Base-by-base conservation (phyloP, 2,888 invertebrate genomes). In the Archips xylosteana region DNA sequence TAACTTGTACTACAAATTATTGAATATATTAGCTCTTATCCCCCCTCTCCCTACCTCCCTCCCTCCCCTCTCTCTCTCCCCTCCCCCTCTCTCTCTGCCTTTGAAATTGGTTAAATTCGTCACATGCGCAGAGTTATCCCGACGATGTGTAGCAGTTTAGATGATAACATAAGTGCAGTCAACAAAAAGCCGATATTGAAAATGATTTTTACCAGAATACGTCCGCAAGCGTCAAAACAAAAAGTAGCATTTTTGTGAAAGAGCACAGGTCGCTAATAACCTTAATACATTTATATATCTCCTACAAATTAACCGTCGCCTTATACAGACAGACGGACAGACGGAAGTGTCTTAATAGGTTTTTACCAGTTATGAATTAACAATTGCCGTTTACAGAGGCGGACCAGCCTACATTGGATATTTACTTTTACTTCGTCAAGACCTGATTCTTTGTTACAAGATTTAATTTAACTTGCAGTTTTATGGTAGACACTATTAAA, bases 361-460 rank as follows among this genome's bases (percentile, higher is more conserved):
- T 73, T 73, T 64, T 73, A 69, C 73, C 39, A 59, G 64, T 64
- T 68, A 51, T 67, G 61, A 72, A 72, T 72, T 63, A 72, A 72
- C 72, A 72, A 68, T 72, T 36, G 23, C 72, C 72, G 68, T 72
- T 68, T 63, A 23, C 54, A 72, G 72, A n/a, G 15, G 42, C 45
- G 45, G 45, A 5, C 3, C 49, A n/a, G 23, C 57, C 57, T 57
- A 57, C 57, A 9, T 15, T 23, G 1, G 6, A 8, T 23, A 15
- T 54, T 15, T 47, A 45, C 45, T 13, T 63, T 49, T 49, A 36
- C 13, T 15, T 34, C 34, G 23, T 54, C 10, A 54, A 10, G 15
- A 32, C 62, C 34, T 12, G 34, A 32, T n/a, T 5, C 0, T 61
- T 54, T n/a, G 5, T 47, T 54, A 54, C 49, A 49, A 49, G 49